A percentile compares a stretch with the other conserved stretches of the same genome.
These are phyloP conservation scores for Halictus ligatus DNA, from an alignment of 2,888 invertebrate species.

Conservation along the genomic window DNA sequence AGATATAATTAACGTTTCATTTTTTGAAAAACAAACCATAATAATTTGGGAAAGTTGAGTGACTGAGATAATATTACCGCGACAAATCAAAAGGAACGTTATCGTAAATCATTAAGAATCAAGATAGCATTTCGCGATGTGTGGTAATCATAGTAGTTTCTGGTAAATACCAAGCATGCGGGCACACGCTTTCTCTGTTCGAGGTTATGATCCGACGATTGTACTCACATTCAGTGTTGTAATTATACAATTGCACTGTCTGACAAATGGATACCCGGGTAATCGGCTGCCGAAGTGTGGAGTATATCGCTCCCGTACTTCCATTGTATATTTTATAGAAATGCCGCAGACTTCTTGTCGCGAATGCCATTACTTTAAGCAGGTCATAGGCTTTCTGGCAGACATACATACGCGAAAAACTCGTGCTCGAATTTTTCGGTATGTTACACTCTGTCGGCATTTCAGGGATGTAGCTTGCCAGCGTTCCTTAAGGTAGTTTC, in stretches of 20 bases:
- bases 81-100: neutral
- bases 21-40: neutral
- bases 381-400: conserved; percentile 62
- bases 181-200: neutral
- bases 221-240: conserved; percentile 73
- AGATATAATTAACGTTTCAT: neutral
- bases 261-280: conserved; percentile 66
- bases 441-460: conserved; percentile 23
- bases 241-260: conserved; percentile 69
- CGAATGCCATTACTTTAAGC: conserved; percentile 77
- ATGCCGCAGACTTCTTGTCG: conserved; percentile 73
- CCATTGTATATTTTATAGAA: conserved; percentile 77
- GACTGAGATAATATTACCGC: neutral
- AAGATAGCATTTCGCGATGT: too few species aligned
- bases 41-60: neutral
- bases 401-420: conserved; percentile 38
- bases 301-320: conserved; percentile 65
- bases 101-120: neutral
- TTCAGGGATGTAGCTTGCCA: conserved; percentile 37
- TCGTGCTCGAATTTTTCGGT: conserved; percentile 37
- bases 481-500: neutral
- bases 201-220: conserved; percentile 71
- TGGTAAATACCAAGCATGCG: neutral
- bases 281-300: conserved; percentile 68
- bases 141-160: neutral